A percentile compares a stretch with the other conserved stretches of the same genome.
These are phyloP conservation scores for Gymnocephalus cernua DNA, from an alignment of 2,113 vertebrate genomes.

Conservation along the genomic window DNA sequence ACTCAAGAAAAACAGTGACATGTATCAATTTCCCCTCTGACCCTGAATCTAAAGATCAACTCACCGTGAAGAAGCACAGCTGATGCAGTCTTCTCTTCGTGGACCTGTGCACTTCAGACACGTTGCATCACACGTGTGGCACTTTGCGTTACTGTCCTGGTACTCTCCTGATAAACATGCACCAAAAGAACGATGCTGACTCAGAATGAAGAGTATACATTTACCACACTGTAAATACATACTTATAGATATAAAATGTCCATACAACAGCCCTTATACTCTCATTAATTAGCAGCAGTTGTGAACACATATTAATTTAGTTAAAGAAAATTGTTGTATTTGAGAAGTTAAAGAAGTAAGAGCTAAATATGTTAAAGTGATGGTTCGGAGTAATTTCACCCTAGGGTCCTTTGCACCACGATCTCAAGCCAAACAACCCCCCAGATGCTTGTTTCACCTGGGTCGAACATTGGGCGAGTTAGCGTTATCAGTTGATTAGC, in stretches of 20 bases:
- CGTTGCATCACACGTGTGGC: conserved; percentile 86
- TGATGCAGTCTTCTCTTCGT: conserved; percentile 84
- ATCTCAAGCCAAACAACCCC: too few relatives aligned
- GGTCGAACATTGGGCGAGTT: too few relatives aligned
- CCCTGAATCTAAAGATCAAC: conserved; percentile 39
- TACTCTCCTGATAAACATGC: conserved; percentile 85
- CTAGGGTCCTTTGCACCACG: too few relatives aligned
- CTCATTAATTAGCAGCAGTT: neutral
- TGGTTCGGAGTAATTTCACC: too few relatives aligned
- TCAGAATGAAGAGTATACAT: neutral
- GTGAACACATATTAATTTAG: neutral
- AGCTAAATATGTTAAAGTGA: neutral
- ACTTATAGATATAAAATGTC: neutral
- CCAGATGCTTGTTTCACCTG: too few relatives aligned
- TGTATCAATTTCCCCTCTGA: conserved; percentile 21
- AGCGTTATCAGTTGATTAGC: too few relatives aligned
- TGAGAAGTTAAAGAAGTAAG: neutral
- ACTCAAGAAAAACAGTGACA: neutral
- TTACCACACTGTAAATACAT: neutral
- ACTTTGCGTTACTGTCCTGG: conserved; percentile 80
- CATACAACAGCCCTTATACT: neutral
- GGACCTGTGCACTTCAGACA: conserved; percentile 91
- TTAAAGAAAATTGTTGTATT: neutral
- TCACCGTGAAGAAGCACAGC: conserved; percentile 86
- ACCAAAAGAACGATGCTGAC: conserved; percentile 15